Conservation (phyloP, 1,140 invertebrate genomes). For the Ridgeia piscesae region DNA sequence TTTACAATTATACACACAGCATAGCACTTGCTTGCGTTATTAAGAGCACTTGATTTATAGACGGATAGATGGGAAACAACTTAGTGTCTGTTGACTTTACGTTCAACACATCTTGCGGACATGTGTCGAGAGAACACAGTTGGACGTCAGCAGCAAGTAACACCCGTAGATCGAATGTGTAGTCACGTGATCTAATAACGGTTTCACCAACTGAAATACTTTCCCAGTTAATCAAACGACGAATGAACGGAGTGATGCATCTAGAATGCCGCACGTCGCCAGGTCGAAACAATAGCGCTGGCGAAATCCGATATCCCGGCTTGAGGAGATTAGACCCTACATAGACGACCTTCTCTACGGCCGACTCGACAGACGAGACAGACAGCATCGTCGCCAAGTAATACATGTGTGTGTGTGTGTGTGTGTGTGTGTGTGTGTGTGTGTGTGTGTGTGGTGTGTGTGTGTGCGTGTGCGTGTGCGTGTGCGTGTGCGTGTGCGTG, state of each 20-base stretch:
- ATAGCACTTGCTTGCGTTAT: too few relatives aligned
- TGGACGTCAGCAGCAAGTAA: neutral
- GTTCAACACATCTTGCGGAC: neutral
- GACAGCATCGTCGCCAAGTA: neutral
- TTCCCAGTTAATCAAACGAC: too few relatives aligned
- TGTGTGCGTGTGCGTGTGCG: too few relatives aligned
- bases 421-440: too few relatives aligned
- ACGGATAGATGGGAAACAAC: too few relatives aligned
- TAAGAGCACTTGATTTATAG: too few relatives aligned
- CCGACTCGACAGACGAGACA: neutral
- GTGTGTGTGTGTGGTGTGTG: too few relatives aligned
- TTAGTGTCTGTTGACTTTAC: too few relatives aligned
- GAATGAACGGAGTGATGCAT: too few relatives aligned
- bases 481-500: too few relatives aligned
- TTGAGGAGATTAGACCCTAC: neutral
- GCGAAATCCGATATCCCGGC: neutral
- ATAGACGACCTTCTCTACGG: neutral
- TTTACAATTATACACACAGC: too few relatives aligned
- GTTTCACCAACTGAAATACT: neutral
- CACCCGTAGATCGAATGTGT: neutral
- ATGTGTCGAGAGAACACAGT: neutral
- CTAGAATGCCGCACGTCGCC: neutral
- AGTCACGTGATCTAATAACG: neutral
- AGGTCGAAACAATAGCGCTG: neutral
- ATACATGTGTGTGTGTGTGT: neutral